Base-by-base conservation (phyloP, 2,797 vertebrate species). In the Scleropages formosus region DNA sequence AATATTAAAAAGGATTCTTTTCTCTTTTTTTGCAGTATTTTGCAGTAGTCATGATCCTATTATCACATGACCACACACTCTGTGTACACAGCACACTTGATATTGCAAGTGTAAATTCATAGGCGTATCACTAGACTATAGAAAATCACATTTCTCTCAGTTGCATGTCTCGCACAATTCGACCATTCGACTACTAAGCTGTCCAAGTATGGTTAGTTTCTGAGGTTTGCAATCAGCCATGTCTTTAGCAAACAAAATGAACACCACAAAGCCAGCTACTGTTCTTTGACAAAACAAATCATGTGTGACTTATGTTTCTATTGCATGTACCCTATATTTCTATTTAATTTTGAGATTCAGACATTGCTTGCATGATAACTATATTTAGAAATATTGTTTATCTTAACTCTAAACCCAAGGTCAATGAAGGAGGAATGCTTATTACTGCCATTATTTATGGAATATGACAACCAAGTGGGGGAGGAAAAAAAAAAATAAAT, bases 161-260 rank as follows among this genome's bases (percentile, higher is more conserved):
- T 62, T 62, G 26, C 63, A 62, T 49, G 49, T 63, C 72, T 62
- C 44, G 11, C 73, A 62, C 72, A 62, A 47, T 62, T 73, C 13
- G 72, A 58, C 73, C 6, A 39, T 62, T 31, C 73, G 44, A 63
- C 49, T 62, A 58, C 72, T 60, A 62, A 39, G 39, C 62, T 46
- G 73, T 73, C 59, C 58, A 9, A 58, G 44, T 72, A 72, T 73
- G 59, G 72, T 73, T 62, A 73, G 56, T 59, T 73, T 46, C 72
- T 46, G 72, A 46, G 31, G 56, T 15, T 12, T 63, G 39, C 44
- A 12, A 18, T 47, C 63, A 60, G 72, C 72, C 62, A 22, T 15
- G n/a, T 12, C 44, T 46, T 58, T n/a, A n/a, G n/a, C n/a, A 4
- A 31, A 62, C 44, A 73, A 49, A 63, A 73, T 62, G 58, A 62